Base-by-base conservation (phyloP, 2,797 vertebrate species). In the Hybognathus amarus region DNA sequence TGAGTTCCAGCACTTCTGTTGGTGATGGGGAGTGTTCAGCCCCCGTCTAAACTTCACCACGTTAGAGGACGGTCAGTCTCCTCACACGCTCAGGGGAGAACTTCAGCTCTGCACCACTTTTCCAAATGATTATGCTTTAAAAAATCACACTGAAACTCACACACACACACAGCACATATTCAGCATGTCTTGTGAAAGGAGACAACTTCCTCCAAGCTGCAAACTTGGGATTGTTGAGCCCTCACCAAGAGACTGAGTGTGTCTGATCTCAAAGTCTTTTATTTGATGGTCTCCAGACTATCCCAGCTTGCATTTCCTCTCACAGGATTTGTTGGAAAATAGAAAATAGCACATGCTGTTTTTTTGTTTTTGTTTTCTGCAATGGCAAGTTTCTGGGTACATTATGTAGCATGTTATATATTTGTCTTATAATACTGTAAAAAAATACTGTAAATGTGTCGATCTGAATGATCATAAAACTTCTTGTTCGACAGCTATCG, bases 1-100 rank as follows among this genome's bases (percentile, higher is more conserved):
- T 99, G 92, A 97, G 95, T 88, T 97, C 97, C 91, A 97, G 95
- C 89, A 98, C 97, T 61, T 83, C 94, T 80, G 91, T 95, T 90
- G 97, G 97, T 90, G 95, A 98, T 80, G 97, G 97, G 95, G 96
- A 85, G 94, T 97, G 93, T 93, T 88, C 88, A 98, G 97, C 88
- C 87, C 95, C 61, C 88, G 92, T 86, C 87, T 97, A 88, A 92
- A 93, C 0, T 86, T 99, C 45, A 88, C 94, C 73, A 95, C 97
- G 86, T 96, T 96, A 79, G 95, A 97, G 90, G 96, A 97, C 77
- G 96, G 98, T 99, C 96, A 96, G 97, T 95, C 88, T 81, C 76
- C 85, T 87, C 87, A 88, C 79, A 87, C 85, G 54, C 82, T 45
- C 50, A 63, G 83, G 85, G 82, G 78, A 79, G 85, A 85, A 84